phyloP scores from a whole-genome alignment of 2,113 vertebrate genomes.

The Amphiprion ocellaris region DNA sequence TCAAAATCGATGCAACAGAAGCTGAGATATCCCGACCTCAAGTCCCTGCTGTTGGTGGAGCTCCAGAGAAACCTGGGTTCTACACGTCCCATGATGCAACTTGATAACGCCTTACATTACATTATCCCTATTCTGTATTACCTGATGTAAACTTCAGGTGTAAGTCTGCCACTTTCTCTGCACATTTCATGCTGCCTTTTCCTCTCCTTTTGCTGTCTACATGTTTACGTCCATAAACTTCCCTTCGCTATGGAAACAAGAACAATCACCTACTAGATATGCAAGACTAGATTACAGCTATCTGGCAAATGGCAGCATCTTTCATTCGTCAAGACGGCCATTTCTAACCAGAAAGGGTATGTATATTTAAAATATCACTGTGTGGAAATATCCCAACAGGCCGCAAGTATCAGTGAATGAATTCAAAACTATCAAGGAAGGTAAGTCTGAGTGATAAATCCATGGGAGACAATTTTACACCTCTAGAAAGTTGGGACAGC shows the following conservation, averaged over 20 bases:
- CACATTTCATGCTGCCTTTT: too few relatives aligned
- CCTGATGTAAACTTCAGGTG: too few relatives aligned
- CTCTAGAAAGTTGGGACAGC: neutral
- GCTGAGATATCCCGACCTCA: conserved; percentile 11
- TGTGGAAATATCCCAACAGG: too few relatives aligned
- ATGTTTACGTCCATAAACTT: too few relatives aligned
- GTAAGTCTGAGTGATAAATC: neutral
- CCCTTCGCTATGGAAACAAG: too few relatives aligned
- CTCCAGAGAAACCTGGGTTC: neutral
- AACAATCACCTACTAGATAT: too few relatives aligned
- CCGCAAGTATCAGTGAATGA: neutral
- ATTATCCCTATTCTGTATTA: too few relatives aligned
- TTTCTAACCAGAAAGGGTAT: too few relatives aligned
- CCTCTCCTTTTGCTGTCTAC: too few relatives aligned
- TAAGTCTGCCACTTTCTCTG: too few relatives aligned
- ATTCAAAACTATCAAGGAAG: neutral
- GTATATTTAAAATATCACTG: too few relatives aligned
- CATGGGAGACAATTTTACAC: neutral
- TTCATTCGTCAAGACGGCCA: too few relatives aligned
- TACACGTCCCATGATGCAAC: conserved; percentile 33
- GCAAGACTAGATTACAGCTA: neutral
- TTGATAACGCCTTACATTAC: neutral
- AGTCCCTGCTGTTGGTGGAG: neutral
- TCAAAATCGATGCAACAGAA: conserved; percentile 24
- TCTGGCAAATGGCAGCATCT: neutral